Conservation (phyloP, 2,113 vertebrate species). For the Atrichornis clamosus region DNA sequence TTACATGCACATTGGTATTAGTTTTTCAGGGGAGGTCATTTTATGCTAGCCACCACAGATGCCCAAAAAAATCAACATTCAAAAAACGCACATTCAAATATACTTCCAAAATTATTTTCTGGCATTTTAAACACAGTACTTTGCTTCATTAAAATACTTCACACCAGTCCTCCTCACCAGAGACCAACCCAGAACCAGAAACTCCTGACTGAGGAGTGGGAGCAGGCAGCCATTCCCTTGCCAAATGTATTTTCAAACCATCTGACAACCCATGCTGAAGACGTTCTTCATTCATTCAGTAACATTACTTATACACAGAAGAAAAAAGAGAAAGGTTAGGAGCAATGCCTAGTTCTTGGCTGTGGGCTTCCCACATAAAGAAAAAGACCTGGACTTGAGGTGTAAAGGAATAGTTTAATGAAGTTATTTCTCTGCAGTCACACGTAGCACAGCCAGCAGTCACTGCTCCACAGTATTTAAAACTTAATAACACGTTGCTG, state of each 20-base stretch:
- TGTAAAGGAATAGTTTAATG: not conserved
- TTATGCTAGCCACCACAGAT: not conserved
- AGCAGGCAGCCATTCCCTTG: accelerated
- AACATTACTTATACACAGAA: not conserved
- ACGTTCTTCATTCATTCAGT: not conserved
- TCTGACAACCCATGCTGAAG: not conserved
- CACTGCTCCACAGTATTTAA: not conserved
- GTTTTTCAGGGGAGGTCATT: not conserved
- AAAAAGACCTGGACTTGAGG: not conserved
- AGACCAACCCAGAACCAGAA: not conserved
- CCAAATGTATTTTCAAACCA: not conserved
- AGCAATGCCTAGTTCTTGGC: not conserved
- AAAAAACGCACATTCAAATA: not conserved
- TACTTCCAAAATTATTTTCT: not conserved
- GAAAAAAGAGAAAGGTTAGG: accelerated
- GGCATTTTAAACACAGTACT: not conserved
- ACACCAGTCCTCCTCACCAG: not conserved
- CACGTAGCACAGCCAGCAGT: not conserved
- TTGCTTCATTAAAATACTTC: not conserved
- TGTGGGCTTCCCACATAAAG: not conserved
- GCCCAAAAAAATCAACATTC: not conserved
- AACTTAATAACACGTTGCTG: constrained; percentile 5
- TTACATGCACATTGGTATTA: not conserved
- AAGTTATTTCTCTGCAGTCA: not conserved
- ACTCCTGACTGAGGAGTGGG: not conserved